These are phyloP conservation scores for Leptinotarsa tumamoca DNA, from an alignment of 2,888 invertebrate species.

Conservation along the genomic window DNA sequence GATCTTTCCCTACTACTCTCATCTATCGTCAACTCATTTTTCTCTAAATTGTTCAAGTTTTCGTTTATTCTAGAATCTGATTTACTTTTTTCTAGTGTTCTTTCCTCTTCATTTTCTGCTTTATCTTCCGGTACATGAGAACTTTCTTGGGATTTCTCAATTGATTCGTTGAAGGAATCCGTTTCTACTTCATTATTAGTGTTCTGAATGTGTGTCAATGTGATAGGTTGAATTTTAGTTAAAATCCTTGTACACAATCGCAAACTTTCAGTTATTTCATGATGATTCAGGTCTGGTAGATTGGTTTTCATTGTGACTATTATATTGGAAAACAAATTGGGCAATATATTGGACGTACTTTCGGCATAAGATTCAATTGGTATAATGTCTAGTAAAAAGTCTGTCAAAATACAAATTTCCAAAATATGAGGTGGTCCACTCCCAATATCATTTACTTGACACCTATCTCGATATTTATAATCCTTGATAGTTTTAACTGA, in stretches of 20 bases:
- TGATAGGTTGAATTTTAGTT: slow-evolving; percentile 79
- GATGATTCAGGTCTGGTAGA: slow-evolving; percentile 69
- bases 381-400: slow-evolving; percentile 81
- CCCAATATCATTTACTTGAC: slow-evolving; percentile 70
- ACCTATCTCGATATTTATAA: slow-evolving; percentile 58
- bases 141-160: slow-evolving; percentile 46
- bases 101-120: slow-evolving; percentile 48
- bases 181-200: slow-evolving; percentile 34
- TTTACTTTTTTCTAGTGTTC: slow-evolving; percentile 73
- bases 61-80: slow-evolving; percentile 75
- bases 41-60: slow-evolving; percentile 56
- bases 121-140: slow-evolving; percentile 42
- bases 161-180: slow-evolving; percentile 38
- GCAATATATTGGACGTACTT: slow-evolving; percentile 82
- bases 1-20: slow-evolving; percentile 62
- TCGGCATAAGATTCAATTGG: slow-evolving; percentile 82
- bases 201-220: slow-evolving; percentile 59
- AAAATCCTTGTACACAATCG: slow-evolving; percentile 80
- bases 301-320: slow-evolving; percentile 72
- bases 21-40: slow-evolving; percentile 65
- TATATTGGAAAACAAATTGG: slow-evolving; percentile 79
- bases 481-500: slow-evolving; percentile 57
- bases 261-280: slow-evolving; percentile 75
- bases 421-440: slow-evolving; percentile 74
- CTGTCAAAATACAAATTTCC: slow-evolving; percentile 79